Evolutionary conservation across 2,888 invertebrate species (phyloP).

Genomic region (Meliscaeva auricollis): DNA sequence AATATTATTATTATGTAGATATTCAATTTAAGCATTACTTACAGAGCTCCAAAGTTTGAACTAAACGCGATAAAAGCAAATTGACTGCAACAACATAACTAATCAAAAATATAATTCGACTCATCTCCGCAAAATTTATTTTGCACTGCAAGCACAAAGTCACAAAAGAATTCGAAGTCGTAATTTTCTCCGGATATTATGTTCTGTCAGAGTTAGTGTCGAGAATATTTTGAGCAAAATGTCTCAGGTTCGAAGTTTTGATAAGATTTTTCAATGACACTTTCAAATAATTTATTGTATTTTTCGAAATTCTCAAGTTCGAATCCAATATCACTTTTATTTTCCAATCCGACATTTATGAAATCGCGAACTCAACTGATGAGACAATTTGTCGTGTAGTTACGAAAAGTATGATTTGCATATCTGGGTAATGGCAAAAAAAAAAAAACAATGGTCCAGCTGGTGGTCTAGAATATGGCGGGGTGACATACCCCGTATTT

Average conservation of each 20-base stretch:
- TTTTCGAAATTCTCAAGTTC: background rate
- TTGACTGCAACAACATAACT: conserved; percentile 57
- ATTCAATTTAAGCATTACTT: conserved; percentile 52
- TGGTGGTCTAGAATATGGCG: conserved; percentile 37
- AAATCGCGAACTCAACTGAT: conserved; percentile 67
- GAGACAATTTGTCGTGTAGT: conserved; percentile 42
- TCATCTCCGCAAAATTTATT: conserved; percentile 51
- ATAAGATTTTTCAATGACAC: background rate
- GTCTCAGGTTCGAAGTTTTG: background rate
- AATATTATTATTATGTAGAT: conserved; percentile 22
- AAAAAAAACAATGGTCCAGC: conserved; percentile 30
- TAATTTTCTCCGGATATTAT: background rate
- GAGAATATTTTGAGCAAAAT: background rate
- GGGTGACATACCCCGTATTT: conserved; percentile 44
- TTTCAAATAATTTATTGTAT: background rate
- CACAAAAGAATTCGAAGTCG: conserved; percentile 35
- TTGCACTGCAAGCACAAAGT: conserved; percentile 24
- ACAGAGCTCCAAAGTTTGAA: conserved; percentile 66
- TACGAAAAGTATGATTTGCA: conserved; percentile 17
- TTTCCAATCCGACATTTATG: conserved; percentile 59
- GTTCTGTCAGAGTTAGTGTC: background rate
- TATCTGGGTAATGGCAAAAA: conserved; percentile 41
- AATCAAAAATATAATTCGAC: conserved; percentile 40
- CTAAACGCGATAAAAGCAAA: conserved; percentile 59
- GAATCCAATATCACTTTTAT: conserved; percentile 11